Evolutionary conservation across 2,888 invertebrate genomes (phyloP).

Genomic region (Campoplex nolae): DNA sequence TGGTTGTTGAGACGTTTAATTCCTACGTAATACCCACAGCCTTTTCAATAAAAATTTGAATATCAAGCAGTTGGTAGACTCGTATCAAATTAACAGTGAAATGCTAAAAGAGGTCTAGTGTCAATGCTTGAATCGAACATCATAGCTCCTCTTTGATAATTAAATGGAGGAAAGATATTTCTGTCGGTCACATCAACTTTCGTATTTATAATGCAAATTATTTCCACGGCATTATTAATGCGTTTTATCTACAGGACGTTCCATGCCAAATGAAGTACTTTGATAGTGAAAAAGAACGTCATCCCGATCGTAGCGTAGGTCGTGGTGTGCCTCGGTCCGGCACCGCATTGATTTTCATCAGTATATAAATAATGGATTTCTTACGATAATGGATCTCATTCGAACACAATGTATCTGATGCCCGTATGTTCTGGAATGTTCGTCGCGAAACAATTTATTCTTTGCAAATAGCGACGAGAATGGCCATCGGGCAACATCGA

Average conservation of each 20-base stretch:
- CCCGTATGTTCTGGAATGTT: neutral
- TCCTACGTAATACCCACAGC: neutral
- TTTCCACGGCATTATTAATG: neutral
- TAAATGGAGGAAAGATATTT: neutral
- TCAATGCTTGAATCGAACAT: conserved; percentile 18
- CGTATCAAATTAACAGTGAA: conserved; percentile 30
- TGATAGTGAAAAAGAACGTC: neutral
- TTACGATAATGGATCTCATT: neutral
- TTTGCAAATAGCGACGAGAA: too few relatives aligned
- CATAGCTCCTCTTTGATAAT: neutral
- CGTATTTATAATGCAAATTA: neutral
- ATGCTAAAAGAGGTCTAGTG: conserved; percentile 60
- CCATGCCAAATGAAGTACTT: neutral
- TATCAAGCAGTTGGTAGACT: neutral
- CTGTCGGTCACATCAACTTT: neutral
- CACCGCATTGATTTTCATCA: neutral
- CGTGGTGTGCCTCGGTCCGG: neutral
- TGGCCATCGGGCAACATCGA: too few relatives aligned
- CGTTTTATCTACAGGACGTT: neutral
- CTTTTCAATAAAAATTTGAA: conserved; percentile 5
- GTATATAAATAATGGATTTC: neutral
- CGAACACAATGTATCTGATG: neutral
- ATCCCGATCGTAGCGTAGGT: neutral
- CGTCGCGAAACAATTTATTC: neutral
- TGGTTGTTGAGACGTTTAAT: neutral